These are phyloP conservation scores for Myotis lucifugus DNA, from an alignment of 2,113 vertebrate species.

Conservation along the genomic window DNA sequence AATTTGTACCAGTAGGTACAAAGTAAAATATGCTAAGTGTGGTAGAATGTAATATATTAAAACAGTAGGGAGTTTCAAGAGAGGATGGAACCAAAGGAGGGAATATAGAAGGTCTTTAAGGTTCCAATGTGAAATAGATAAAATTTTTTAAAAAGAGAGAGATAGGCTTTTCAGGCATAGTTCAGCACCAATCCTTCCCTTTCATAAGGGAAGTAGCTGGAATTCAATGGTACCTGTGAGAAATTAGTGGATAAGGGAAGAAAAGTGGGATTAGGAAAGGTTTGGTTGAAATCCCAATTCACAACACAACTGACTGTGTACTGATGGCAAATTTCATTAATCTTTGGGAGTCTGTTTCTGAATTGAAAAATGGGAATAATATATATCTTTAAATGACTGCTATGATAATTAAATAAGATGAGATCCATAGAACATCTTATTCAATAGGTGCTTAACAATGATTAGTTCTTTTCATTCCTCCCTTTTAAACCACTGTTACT, in stretches of 20 bases:
- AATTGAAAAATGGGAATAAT: conserved; percentile 41
- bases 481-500: conserved; percentile 9
- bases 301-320: not conserved
- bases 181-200: not conserved
- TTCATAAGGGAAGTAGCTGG: not conserved
- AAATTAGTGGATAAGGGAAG: not conserved
- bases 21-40: not conserved
- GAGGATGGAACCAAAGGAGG: conserved; percentile 16
- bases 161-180: not conserved
- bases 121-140: not conserved
- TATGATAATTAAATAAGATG: conserved; percentile 32
- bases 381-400: not conserved
- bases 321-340: not conserved
- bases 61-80: conserved; percentile 31
- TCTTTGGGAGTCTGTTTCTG: not conserved
- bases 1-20: not conserved
- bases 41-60: not conserved
- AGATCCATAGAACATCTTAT: conserved; percentile 22
- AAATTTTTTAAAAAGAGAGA: conserved; percentile 13
- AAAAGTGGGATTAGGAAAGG: not conserved
- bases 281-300: not conserved
- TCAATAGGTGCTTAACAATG: conserved; percentile 20
- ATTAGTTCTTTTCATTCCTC: conserved; percentile 2
- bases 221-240: not conserved
- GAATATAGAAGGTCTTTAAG: not conserved